Evolutionary conservation across 2,113 vertebrate species (phyloP).

Genomic region (Pangasianodon hypophthalmus): DNA sequence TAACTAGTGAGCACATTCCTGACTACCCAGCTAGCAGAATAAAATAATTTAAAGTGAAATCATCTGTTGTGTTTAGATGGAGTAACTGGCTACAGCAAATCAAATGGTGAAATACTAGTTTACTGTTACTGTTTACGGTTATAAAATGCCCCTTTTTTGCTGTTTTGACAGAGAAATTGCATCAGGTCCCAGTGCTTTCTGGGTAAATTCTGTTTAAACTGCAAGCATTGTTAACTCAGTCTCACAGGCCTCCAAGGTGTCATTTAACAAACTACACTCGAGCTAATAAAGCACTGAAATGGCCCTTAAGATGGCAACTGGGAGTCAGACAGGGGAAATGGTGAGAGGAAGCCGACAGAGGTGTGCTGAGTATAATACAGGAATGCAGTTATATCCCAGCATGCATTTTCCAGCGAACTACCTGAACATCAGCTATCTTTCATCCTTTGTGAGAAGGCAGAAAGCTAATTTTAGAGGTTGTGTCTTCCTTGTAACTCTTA

Average conservation of each 20-base stretch:
- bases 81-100: not conserved
- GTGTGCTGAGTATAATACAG: not conserved
- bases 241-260: not conserved
- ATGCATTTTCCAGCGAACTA: not conserved
- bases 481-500: not conserved
- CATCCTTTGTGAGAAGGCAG: not conserved
- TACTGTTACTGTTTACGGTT: not conserved
- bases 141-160: not conserved
- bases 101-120: not conserved
- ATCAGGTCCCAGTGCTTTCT: not conserved
- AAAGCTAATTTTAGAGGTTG: too few species aligned
- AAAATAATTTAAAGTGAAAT: not conserved
- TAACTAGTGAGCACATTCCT: not conserved
- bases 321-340: not conserved
- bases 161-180: not conserved
- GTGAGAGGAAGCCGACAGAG: not conserved
- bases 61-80: not conserved
- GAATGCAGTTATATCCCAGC: not conserved
- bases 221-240: not conserved
- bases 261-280: not conserved
- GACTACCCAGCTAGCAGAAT: not conserved
- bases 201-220: not conserved
- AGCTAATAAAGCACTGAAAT: constrained; percentile 1
- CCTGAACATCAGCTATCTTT: not conserved
- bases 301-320: not conserved